Base-by-base conservation (phyloP, 2,113 vertebrate species). In the Sardina pilchardus region DNA sequence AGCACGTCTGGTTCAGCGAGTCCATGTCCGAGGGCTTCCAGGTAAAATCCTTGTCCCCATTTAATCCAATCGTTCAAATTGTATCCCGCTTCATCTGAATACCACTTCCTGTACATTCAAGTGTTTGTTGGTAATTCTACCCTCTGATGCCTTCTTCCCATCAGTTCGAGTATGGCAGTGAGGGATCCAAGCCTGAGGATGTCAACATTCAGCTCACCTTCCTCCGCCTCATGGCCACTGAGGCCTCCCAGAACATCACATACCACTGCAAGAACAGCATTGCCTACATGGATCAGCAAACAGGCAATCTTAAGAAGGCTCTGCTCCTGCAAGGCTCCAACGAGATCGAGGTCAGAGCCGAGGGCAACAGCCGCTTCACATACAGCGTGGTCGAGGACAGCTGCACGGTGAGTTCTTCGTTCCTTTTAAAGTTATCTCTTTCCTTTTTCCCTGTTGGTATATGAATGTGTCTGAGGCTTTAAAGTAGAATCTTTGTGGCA, bases 181-280 rank as follows among this genome's bases (percentile, higher is more conserved):
- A 97, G 82, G 97, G 93, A 91, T 97, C 97, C 92, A 91, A 94
- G 90, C 93, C 97, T 0, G 95, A 96, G 0, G 98, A 99, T 30
- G 98, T 99, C 87, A 96, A 97, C 94, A 99, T 99, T 92, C 98
- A 99, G 90, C 92, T 99, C 94, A 99, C 98, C 90, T 99, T 99
- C 98, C 95, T 99, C 93, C 98, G 98, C 91, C 96, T 99, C 89
- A 99, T 99, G 98, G 96, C 98, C 94, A 98, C 97, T 0, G 98
- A 99, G 94, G 97, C 97, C 14, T 85, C 97, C 85, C 98, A 99
- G 94, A 99, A 99, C 95, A 90, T 99, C 95, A 99, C 98, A 93
- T 99, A 99, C 96, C 97, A 99, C 96, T 99, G 98, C 96, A 99
- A 99, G 96, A 99, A 99, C 96, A 99, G 98, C 90, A 92, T 99